phyloP scores from a whole-genome alignment of 2,888 invertebrate species.

The Polyommatus iphigenia region DNA sequence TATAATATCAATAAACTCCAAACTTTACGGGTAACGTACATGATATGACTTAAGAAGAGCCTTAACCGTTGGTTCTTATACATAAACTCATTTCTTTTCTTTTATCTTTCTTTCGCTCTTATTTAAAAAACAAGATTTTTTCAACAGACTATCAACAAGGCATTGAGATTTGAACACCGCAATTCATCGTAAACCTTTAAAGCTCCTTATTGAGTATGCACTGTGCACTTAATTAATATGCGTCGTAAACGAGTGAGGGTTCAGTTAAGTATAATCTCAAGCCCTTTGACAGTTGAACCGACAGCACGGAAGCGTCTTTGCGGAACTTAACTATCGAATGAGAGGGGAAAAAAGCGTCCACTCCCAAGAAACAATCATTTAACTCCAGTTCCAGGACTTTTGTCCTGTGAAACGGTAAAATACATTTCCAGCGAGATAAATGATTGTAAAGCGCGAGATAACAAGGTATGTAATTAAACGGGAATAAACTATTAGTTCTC shows the following conservation, averaged over 20 bases:
- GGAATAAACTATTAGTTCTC: slow-evolving; percentile 35
- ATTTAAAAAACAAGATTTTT: too few species aligned
- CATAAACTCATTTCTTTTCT: too few species aligned
- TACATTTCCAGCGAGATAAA: neutral
- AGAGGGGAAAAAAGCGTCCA: neutral
- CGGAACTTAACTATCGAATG: neutral
- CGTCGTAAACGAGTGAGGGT: neutral
- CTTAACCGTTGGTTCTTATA: too few species aligned
- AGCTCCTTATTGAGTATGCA: neutral
- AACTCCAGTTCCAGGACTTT: neutral
- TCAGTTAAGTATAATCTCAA: neutral
- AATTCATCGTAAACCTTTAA: neutral
- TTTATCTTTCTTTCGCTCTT: too few species aligned
- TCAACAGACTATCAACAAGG: neutral
- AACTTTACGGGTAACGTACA: too few species aligned
- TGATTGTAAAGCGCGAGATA: slow-evolving; percentile 1
- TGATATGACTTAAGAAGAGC: too few species aligned
- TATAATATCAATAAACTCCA: too few species aligned
- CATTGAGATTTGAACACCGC: neutral
- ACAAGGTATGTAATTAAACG: slow-evolving; percentile 31
- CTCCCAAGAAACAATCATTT: neutral
- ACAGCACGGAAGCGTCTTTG: neutral
- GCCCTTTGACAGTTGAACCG: neutral
- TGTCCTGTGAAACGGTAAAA: neutral
- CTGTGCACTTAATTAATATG: neutral